Conservation (phyloP, 2,888 invertebrate species). For the Candidula unifasciata region DNA sequence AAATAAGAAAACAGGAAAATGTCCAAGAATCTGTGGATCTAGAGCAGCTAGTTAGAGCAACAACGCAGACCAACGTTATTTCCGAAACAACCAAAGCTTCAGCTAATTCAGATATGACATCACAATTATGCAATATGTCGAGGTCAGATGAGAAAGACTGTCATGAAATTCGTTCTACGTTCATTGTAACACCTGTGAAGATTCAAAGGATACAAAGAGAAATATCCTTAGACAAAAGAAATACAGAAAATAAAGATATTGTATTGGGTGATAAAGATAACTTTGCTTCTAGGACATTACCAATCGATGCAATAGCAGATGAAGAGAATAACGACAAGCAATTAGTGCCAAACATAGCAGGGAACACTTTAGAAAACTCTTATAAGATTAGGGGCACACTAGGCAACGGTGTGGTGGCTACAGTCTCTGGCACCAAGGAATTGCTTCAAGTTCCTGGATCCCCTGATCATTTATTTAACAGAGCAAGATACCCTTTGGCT, state of each 20-base stretch:
- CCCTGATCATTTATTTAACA: slow-evolving; percentile 14
- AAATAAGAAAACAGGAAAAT: neutral
- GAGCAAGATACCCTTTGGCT: slow-evolving; percentile 15
- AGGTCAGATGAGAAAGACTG: neutral
- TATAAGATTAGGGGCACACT: slow-evolving; percentile 23
- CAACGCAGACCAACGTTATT: neutral
- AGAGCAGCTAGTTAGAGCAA: too few species aligned
- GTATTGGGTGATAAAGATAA: too few species aligned
- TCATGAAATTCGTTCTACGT: neutral
- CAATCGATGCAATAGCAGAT: neutral
- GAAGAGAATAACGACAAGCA: neutral
- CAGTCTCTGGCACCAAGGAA: slow-evolving; percentile 4
- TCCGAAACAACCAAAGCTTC: neutral
- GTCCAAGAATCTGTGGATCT: too few species aligned
- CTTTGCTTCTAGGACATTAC: neutral
- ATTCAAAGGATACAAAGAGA: too few species aligned
- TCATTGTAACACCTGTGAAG: too few species aligned
- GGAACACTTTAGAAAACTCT: neutral
- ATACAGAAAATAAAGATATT: too few species aligned
- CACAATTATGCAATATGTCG: neutral
- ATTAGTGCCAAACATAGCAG: neutral
- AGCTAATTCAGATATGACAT: neutral
- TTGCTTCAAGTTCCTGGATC: slow-evolving; percentile 41
- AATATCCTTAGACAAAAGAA: too few species aligned
- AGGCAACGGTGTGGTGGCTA: slow-evolving; percentile 36